Percentiles rank a stretch among this genome's conserved stretches.
Evolutionary conservation across 2,888 invertebrate genomes (phyloP).

Genomic region (Drosophila acutilabella): DNA sequence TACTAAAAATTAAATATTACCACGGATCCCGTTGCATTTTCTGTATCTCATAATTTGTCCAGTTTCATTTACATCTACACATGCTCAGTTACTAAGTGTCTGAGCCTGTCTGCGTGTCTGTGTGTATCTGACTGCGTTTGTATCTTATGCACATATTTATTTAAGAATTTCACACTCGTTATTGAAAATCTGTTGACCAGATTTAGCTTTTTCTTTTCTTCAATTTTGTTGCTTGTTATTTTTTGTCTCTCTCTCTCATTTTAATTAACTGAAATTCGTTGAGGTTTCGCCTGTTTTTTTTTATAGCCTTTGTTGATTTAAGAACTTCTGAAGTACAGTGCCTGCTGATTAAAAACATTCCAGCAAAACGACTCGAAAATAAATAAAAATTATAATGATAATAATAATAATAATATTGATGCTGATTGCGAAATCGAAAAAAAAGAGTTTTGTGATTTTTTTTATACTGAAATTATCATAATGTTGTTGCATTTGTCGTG

Average conservation of each 20-base stretch:
- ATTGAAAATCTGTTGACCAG: constrained; percentile 77
- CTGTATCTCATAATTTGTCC: constrained; percentile 61
- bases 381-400: constrained; percentile 17
- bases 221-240: neutral
- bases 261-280: constrained; percentile 64
- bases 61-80: constrained; percentile 61
- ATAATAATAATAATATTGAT: constrained; percentile 12
- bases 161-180: constrained; percentile 76
- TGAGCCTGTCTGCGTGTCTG: neutral
- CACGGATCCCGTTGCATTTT: constrained; percentile 46
- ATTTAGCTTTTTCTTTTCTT: constrained; percentile 54
- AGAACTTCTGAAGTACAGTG: constrained; percentile 39
- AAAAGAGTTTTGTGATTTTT: neutral
- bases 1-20: constrained; percentile 53
- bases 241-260: constrained; percentile 25
- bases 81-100: constrained; percentile 35
- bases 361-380: constrained; percentile 6
- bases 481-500: neutral
- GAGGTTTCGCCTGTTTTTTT: constrained; percentile 28
- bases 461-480: constrained; percentile 5
- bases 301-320: constrained; percentile 52
- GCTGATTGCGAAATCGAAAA: constrained; percentile 12
- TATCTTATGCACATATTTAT: constrained; percentile 65
- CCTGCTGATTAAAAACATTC: constrained; percentile 45
- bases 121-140: constrained; percentile 3